phyloP scores from a whole-genome alignment of 2,888 invertebrate species.

The Diplolepis rosae region DNA sequence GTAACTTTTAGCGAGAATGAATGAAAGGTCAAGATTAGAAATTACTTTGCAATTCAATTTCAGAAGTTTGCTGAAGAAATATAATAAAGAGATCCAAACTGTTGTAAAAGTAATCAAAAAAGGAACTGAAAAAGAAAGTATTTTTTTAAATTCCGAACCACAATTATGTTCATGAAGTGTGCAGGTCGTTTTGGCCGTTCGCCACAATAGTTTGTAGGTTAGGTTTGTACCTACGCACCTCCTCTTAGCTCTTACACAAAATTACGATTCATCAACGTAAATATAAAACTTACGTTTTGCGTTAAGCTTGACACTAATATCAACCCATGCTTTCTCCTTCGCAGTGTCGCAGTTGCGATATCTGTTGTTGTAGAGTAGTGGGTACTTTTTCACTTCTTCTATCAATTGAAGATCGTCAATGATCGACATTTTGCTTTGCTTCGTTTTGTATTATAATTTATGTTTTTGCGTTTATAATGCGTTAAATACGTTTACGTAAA shows the following conservation, averaged over 20 bases:
- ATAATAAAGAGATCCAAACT: too few species aligned
- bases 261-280: not conserved
- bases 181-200: not conserved
- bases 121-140: too few species aligned
- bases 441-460: not conserved
- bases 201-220: not conserved
- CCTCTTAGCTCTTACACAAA: not conserved
- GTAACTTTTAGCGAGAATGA: too few species aligned
- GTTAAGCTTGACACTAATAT: conserved; percentile 3
- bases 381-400: conserved; percentile 12
- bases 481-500: not conserved
- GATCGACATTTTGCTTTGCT: conserved; percentile 1
- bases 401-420: conserved; percentile 12
- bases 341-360: conserved; percentile 19
- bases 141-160: too few species aligned
- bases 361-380: conserved; percentile 28
- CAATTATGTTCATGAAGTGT: too few species aligned
- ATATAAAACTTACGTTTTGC: conserved; percentile 19
- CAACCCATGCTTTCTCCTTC: conserved; percentile 17
- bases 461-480: not conserved
- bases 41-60: too few species aligned
- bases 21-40: too few species aligned
- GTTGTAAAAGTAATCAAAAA: too few species aligned
- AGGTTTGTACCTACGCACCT: not conserved
- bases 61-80: too few species aligned